Evolutionary conservation across 2,888 invertebrate species (phyloP).

Genomic region (Parascotia fuliginaria): DNA sequence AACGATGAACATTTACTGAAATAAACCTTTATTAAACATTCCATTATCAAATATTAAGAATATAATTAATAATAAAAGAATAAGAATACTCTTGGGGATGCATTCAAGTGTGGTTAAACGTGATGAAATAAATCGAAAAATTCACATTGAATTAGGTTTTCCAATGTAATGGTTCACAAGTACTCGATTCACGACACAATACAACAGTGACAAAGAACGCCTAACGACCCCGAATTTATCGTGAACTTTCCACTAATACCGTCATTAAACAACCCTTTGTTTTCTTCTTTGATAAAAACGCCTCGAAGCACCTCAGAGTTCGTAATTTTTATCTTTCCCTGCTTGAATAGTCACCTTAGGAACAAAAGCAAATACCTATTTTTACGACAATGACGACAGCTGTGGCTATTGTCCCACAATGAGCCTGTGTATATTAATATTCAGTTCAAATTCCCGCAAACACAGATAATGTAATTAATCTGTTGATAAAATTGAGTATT

Average conservation of each 20-base stretch:
- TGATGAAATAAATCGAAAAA: constrained; percentile 36
- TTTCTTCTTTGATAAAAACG: constrained; percentile 82
- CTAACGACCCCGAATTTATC: constrained; percentile 82
- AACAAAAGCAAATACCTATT: constrained; percentile 68
- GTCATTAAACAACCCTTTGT: constrained; percentile 84
- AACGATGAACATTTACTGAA: constrained; percentile 17
- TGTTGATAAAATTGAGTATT: constrained; percentile 21
- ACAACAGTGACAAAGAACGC: constrained; percentile 78
- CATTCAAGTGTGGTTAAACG: constrained; percentile 13
- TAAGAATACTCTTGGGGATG: constrained; percentile 1
- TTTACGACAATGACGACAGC: constrained; percentile 62
- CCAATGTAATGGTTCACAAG: constrained; percentile 60
- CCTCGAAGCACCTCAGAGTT: constrained; percentile 70
- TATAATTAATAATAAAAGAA: constrained; percentile 20
- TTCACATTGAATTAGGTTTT: constrained; percentile 56
- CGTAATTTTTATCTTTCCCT: constrained; percentile 81
- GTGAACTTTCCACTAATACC: constrained; percentile 83
- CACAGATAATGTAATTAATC: constrained; percentile 18
- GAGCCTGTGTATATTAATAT: constrained; percentile 46
- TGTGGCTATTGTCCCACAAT: constrained; percentile 49
- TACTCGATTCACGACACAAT: constrained; percentile 72
- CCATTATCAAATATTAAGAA: constrained; percentile 16
- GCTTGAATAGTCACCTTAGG: constrained; percentile 66
- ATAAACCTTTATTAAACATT: constrained; percentile 23
- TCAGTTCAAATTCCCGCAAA: constrained; percentile 35